A percentile compares a stretch with the other conserved stretches of the same genome.
Conservation (phyloP, 2,888 invertebrate species). For the Troides aeacus region DNA sequence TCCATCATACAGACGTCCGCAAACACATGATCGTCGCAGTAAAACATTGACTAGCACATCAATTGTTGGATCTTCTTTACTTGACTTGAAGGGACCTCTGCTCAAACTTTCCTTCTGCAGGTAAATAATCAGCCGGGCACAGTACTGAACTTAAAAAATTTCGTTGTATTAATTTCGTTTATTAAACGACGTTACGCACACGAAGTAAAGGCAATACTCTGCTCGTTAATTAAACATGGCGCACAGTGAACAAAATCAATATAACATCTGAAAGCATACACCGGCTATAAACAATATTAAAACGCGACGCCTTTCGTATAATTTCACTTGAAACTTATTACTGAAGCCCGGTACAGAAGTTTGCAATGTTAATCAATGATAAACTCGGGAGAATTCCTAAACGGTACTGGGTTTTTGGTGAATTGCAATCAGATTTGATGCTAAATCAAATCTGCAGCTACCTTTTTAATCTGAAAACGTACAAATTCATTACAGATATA, state of each 20-base stretch:
- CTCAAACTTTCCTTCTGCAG: too few species aligned
- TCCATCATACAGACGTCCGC: too few species aligned
- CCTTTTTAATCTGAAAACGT: neutral
- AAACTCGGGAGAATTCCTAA: conserved; percentile 1
- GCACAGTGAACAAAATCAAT: conserved; percentile 22
- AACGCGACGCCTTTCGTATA: conserved; percentile 17
- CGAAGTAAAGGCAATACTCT: conserved; percentile 2
- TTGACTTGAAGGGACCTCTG: too few species aligned
- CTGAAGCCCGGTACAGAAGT: conserved; percentile 9
- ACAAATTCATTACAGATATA: neutral
- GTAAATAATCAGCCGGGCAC: too few species aligned
- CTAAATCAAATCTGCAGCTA: neutral
- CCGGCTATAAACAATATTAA: conserved; percentile 22
- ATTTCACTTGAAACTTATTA: conserved; percentile 24
- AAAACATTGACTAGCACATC: too few species aligned
- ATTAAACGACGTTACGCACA: neutral
- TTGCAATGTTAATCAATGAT: conserved; percentile 13
- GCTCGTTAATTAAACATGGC: conserved; percentile 14
- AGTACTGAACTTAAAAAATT: neutral
- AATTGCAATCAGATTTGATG: conserved; percentile 2
- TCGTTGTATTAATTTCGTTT: neutral
- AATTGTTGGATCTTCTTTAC: too few species aligned
- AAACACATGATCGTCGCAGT: too few species aligned
- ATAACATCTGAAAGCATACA: conserved; percentile 19
- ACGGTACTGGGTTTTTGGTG: conserved; percentile 4